Evolutionary conservation across 2,888 invertebrate genomes (phyloP), one percentile per base, ranked within the genome.

Genomic region (Lepidocyrtinus sp.): DNA sequence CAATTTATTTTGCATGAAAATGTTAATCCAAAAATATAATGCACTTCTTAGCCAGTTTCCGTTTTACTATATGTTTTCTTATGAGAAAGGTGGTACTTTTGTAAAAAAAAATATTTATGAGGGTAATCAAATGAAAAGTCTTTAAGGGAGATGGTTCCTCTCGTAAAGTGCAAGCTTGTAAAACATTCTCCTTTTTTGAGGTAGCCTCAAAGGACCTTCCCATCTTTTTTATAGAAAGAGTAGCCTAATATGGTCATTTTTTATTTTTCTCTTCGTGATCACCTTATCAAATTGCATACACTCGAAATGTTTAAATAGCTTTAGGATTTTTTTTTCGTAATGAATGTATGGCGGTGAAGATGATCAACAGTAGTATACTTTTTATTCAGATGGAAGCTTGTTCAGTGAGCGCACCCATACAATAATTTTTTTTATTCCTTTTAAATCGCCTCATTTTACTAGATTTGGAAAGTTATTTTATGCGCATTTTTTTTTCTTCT

Each of bases 241-340:
- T 1, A 24, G 19, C 74, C 79, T 75, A 74, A 75, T 75, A 74
- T 80, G 79, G 79, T 80, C 79, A 75, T 73, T 79, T 65, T 70
- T 36, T 65, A 26, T 77, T 67, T 61, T 61, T 78, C n/a, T n/a
- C 26, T 75, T 24, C 67, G 67, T 75, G 74, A 75, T 50, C 61
- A 67, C 69, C 75, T 73, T 69, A 69, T 79, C 79, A 78, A 75
- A 67, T 71, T 71, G 76, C 62, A 71, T 45, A 36, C 61, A 70
- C 61, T 70, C 70, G 61, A 21, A 59, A 59, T 59, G 26, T 62
- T 45, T 71, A 62, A 71, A 71, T 61, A 71, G 63, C 25, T 24
- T 45, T 62, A 71, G 59, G 67, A 77, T 62, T 67, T 61, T 76
- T 55, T n/a, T 55, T 36, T 36, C 12, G 12, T 36, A 36, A 5